Base-by-base conservation (phyloP, 2,113 vertebrate genomes). In the Platysternon megacephalum region DNA sequence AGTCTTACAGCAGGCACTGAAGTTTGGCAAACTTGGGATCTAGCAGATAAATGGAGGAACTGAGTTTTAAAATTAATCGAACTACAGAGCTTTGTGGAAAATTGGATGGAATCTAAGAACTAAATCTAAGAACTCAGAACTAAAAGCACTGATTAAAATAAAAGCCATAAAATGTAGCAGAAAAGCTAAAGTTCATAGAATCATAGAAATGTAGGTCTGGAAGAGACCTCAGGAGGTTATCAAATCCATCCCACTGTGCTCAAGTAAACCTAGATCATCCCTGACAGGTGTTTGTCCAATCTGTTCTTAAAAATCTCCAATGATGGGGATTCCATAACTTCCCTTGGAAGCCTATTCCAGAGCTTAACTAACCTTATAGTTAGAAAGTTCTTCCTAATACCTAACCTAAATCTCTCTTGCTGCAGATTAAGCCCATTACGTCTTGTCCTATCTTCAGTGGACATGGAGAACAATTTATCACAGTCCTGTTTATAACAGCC, bases 111-210 rank as follows among this genome's bases (percentile, higher is more conserved):
- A 65, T 5, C 0, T 22, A 76, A 68, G 2, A 68, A 58, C 26
- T 58, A n/a, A 4, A n/a, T 5, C 0, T 26, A 74, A 65, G 1
- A 65, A 56, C 0, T 26, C 68, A 68, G 2, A 72, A 61, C 56
- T 61, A 32, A 5, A n/a, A 88, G 56, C 65, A 74, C 8, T 29
- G 88, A 87, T 19, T 28, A 79, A 85, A 95, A 82, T 2, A 85
- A 29, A 92, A 8, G 2, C 74, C 14, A 82, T 26, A 83, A 51
- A 81, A 86, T 28, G 3, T 42, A 90, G 3, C 3, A 58, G n/a
- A 72, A 19, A 39, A 72, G 35, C 65, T 72, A 39, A 72, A 39
- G 65, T 72, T 72, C 65, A 72, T 11, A 72, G n/a, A 22, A 17
- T 22, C 65, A n/a, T 39, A 72, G 65, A 72, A 39, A 72, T 21